phyloP scores from a whole-genome alignment of 2,113 vertebrate genomes.

The Halcyon malimbica region DNA sequence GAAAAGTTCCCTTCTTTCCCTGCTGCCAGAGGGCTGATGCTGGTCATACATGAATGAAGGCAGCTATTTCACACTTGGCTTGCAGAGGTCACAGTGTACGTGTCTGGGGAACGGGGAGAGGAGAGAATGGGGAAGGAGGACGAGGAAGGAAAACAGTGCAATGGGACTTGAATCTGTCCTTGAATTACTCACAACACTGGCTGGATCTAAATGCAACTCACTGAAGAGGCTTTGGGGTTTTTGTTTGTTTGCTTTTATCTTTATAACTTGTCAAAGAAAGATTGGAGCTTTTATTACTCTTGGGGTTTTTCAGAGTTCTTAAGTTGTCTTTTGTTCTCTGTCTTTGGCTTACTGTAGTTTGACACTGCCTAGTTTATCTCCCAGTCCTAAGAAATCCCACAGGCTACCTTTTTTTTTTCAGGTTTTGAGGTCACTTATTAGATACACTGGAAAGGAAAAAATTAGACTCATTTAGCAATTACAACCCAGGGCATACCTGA shows the following conservation, averaged over 20 bases:
- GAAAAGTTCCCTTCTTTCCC: not conserved
- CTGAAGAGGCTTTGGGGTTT: not conserved
- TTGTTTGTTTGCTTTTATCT: not conserved
- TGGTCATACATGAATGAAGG: slow-evolving; percentile 31
- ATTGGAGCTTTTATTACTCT: not conserved
- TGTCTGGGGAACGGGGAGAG: not conserved
- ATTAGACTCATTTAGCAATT: not conserved
- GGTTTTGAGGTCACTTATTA: not conserved
- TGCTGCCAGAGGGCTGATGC: not conserved
- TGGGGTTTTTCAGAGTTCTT: not conserved
- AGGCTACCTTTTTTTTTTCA: not conserved
- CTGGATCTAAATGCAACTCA: not conserved
- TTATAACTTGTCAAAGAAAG: not conserved
- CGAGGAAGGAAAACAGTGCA: not conserved
- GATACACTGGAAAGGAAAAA: not conserved
- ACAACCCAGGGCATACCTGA: not conserved
- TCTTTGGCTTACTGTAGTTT: not conserved
- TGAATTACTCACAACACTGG: not conserved
- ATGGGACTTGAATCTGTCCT: not conserved
- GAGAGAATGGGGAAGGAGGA: not conserved
- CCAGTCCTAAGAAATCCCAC: not conserved
- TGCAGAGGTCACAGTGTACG: not conserved
- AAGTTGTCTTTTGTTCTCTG: not conserved
- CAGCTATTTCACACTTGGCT: slow-evolving; percentile 58
- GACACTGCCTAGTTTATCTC: not conserved